Evolutionary conservation across 1,140 invertebrate genomes (phyloP).

Genomic region (Riptortus pedestris): DNA sequence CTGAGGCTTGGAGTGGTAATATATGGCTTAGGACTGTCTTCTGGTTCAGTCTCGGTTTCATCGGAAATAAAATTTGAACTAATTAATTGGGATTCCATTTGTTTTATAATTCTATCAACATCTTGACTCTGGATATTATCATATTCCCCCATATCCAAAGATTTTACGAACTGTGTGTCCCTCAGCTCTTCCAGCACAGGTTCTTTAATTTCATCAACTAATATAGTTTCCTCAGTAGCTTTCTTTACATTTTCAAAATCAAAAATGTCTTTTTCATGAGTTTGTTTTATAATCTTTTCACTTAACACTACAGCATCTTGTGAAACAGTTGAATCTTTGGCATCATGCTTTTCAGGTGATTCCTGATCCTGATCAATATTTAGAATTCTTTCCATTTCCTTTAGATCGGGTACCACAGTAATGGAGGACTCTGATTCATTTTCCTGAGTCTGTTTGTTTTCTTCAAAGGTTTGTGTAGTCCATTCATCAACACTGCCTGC

Average conservation of each 20-base stretch:
- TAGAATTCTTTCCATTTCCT: too few species aligned
- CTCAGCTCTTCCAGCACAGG: too few species aligned
- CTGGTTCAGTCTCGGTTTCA: constrained; percentile 1
- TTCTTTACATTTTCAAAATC: not conserved
- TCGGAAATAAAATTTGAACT: constrained; percentile 7
- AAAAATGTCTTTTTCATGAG: not conserved
- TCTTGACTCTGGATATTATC: not conserved
- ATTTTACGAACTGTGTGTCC: too few species aligned
- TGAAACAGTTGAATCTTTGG: not conserved
- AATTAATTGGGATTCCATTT: constrained; percentile 20
- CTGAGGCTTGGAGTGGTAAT: constrained; percentile 30
- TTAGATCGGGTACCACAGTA: too few species aligned
- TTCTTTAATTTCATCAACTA: not conserved
- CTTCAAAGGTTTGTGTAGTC: not conserved
- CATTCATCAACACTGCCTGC: constrained; percentile 8
- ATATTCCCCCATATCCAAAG: too few species aligned
- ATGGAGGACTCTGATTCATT: too few species aligned
- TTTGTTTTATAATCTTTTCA: not conserved
- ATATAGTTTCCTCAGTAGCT: not conserved
- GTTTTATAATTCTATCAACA: constrained; percentile 20
- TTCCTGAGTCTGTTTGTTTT: not conserved
- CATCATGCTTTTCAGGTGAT: not conserved
- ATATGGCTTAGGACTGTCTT: constrained; percentile 16
- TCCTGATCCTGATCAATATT: too few species aligned
- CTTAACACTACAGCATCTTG: not conserved